A percentile compares a stretch with the other conserved stretches of the same genome.
These are phyloP conservation scores for Chelidonichthys spinosus DNA, from an alignment of 2,797 vertebrate genomes.

Conservation along the genomic window DNA sequence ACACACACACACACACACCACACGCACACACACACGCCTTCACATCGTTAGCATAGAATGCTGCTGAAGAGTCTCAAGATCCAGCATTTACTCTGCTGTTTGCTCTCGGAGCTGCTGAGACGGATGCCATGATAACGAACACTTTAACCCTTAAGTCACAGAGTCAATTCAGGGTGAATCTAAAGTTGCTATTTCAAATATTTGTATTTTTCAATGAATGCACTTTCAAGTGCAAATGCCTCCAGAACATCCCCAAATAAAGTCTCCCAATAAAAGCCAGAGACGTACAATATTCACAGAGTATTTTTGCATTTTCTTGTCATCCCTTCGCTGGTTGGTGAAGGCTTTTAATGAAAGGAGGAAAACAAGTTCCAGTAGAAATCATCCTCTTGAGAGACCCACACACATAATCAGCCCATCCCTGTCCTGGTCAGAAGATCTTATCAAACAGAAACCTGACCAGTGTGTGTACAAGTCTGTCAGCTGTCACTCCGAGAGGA, in stretches of 20 bases:
- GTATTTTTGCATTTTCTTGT: no score
- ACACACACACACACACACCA: slow-evolving; percentile 11
- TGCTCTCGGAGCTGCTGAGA: slow-evolving; percentile 1
- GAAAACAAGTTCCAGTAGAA: neutral
- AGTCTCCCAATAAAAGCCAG: no score
- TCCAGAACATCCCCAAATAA: neutral
- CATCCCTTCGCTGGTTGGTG: no score
- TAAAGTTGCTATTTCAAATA: neutral
- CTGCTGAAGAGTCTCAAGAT: slow-evolving; percentile 8
- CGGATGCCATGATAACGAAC: slow-evolving; percentile 13
- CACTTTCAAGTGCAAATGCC: neutral
- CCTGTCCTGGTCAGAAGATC: neutral
- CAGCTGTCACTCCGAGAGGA: neutral
- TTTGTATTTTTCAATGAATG: neutral
- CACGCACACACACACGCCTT: slow-evolving; percentile 4
- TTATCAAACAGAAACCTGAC: slow-evolving; percentile 1
- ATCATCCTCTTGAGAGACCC: neutral
- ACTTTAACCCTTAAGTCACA: neutral
- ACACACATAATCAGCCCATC: neutral
- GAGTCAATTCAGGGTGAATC: neutral
- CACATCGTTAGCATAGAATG: slow-evolving; percentile 30
- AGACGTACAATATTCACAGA: no score
- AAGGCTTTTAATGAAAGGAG: neutral
- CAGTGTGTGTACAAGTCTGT: neutral
- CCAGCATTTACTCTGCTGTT: slow-evolving; percentile 2